These are phyloP conservation scores for Rotaria magnacalcarata DNA, from an alignment of 2,888 invertebrate species.

Conservation along the genomic window DNA sequence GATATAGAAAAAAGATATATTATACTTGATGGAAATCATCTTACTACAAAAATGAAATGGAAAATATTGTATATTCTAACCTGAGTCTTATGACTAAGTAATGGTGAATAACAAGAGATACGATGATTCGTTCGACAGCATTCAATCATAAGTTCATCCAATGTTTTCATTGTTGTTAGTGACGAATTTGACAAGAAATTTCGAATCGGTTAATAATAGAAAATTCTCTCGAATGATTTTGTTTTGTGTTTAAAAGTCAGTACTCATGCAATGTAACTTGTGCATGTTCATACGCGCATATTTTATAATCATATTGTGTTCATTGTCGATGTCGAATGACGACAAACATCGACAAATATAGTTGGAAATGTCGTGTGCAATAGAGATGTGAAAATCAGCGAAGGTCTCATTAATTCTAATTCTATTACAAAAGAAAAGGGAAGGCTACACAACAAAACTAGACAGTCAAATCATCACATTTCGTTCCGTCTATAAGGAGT, in stretches of 20 bases:
- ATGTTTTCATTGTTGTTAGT: background rate
- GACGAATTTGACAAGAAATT: background rate
- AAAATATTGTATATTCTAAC: background rate
- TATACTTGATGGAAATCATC: too few species aligned
- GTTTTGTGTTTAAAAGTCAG: background rate
- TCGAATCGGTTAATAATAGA: background rate
- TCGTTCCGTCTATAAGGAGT: background rate
- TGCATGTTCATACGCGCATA: background rate
- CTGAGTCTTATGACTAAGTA: background rate
- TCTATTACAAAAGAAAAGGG: background rate
- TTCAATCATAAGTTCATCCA: background rate
- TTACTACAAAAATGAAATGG: background rate
- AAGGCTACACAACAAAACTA: background rate
- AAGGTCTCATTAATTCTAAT: slow-evolving; percentile 15
- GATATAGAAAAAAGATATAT: too few species aligned
- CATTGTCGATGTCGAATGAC: background rate
- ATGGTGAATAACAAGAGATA: slow-evolving; percentile 32
- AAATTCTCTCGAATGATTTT: background rate
- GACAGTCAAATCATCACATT: background rate
- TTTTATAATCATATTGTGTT: background rate
- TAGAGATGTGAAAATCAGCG: background rate
- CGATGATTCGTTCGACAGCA: background rate
- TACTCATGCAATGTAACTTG: background rate
- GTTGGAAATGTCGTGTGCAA: background rate
- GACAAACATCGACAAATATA: background rate